phyloP scores from a whole-genome alignment of 2,888 invertebrate genomes.

The Seira ritae region DNA sequence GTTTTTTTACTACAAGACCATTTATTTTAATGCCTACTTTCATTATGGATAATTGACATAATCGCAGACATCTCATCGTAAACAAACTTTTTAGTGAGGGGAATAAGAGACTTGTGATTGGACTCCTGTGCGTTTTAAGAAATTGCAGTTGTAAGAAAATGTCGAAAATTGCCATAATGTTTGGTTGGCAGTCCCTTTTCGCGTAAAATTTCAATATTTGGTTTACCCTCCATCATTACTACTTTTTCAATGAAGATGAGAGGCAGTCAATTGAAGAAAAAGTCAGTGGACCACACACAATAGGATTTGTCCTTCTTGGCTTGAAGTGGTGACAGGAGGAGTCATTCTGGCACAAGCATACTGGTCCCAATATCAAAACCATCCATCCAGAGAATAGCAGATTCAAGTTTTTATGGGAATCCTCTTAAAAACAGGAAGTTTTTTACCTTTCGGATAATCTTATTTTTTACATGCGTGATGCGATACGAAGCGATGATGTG shows the following conservation, averaged over 20 bases:
- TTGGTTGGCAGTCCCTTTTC: constrained; percentile 26
- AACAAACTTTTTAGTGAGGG: constrained; percentile 2
- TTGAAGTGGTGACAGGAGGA: constrained; percentile 47
- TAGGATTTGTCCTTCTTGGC: constrained; percentile 36
- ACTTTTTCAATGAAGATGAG: constrained; percentile 13
- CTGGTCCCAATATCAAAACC: background rate
- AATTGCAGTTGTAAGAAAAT: background rate
- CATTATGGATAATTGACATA: constrained; percentile 59
- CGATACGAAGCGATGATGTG: background rate
- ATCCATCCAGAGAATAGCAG: background rate
- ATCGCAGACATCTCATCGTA: constrained; percentile 39
- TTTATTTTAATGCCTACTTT: constrained; percentile 61
- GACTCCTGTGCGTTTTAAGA: background rate
- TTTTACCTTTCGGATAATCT: constrained; percentile 3
- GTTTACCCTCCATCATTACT: constrained; percentile 28
- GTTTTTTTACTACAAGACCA: constrained; percentile 26
- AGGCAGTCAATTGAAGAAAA: constrained; percentile 14
- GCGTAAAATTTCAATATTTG: constrained; percentile 56
- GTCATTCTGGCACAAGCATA: constrained; percentile 34
- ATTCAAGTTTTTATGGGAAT: constrained; percentile 26
- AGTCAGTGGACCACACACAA: constrained; percentile 50
- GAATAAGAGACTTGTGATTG: constrained; percentile 1
- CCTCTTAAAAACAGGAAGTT: constrained; percentile 55
- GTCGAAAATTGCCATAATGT: constrained; percentile 14
- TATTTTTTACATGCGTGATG: constrained; percentile 10